These are phyloP conservation scores for Tribolium freemani DNA, from an alignment of 2,888 invertebrate genomes.

Conservation along the genomic window DNA sequence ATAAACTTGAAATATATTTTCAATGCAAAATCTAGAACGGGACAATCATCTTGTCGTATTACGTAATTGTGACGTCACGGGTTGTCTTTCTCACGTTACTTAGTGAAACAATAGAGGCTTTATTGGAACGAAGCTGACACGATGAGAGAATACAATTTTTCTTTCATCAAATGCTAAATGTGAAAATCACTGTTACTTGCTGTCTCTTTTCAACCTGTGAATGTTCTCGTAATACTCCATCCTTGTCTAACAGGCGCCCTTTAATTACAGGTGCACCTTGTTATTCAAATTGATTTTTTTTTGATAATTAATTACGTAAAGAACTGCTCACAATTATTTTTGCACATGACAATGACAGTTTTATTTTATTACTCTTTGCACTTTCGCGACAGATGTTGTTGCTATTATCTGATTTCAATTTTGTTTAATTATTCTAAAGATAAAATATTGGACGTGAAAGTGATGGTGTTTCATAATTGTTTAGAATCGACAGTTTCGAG, in stretches of 20 bases:
- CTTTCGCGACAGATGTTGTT: background rate
- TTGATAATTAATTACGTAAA: too few relatives aligned
- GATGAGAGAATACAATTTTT: too few relatives aligned
- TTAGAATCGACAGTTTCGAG: too few relatives aligned
- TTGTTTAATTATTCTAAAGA: background rate
- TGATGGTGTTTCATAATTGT: too few relatives aligned
- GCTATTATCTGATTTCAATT: background rate
- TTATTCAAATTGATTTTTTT: too few relatives aligned
- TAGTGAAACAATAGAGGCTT: slow-evolving; percentile 21
- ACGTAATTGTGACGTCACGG: background rate
- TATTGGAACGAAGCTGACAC: background rate
- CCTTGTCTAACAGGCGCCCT: too few relatives aligned
- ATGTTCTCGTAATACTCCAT: too few relatives aligned
- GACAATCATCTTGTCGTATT: background rate
- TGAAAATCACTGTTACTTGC: too few relatives aligned
- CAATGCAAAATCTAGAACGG: slow-evolving; percentile 18
- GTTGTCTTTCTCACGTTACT: slow-evolving; percentile 31
- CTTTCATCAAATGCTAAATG: too few relatives aligned
- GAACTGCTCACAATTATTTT: background rate
- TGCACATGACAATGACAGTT: background rate
- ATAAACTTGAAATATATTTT: slow-evolving; percentile 28
- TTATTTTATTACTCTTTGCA: background rate
- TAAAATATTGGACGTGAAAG: too few relatives aligned
- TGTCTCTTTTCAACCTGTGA: too few relatives aligned
- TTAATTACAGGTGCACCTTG: too few relatives aligned